Conservation (phyloP, 2,113 vertebrate species). For the Picathartes gymnocephalus region DNA sequence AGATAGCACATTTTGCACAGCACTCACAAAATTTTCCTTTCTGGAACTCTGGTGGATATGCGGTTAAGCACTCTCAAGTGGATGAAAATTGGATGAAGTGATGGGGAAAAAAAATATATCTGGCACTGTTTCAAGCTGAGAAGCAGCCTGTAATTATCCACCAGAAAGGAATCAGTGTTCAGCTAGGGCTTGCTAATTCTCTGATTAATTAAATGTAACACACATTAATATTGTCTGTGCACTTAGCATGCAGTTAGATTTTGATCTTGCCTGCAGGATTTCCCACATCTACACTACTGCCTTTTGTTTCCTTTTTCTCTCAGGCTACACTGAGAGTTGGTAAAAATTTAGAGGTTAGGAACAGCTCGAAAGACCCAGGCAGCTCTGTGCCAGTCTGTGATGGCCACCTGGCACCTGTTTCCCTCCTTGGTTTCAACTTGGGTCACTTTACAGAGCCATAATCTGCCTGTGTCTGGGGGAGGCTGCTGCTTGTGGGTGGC, state of each 20-base stretch:
- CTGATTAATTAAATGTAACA: background rate
- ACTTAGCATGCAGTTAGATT: background rate
- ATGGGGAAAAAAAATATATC: background rate
- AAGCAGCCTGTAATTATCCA: background rate
- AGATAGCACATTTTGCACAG: background rate
- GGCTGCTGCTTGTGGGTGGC: background rate
- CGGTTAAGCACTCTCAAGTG: background rate
- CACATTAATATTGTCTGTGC: background rate
- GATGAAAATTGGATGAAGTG: background rate
- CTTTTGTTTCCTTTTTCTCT: background rate
- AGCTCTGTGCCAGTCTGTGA: background rate
- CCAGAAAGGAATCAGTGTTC: background rate
- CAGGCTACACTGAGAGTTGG: background rate
- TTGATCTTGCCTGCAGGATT: background rate
- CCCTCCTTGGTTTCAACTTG: constrained; percentile 4
- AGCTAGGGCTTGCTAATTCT: background rate
- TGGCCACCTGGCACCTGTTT: constrained; percentile 45
- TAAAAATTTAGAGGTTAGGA: background rate
- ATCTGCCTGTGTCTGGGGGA: constrained; percentile 8
- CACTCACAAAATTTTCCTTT: background rate
- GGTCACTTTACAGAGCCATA: constrained; percentile 37
- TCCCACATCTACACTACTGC: background rate
- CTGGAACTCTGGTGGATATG: background rate
- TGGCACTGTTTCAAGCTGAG: background rate
- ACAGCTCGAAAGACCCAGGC: background rate